Base-by-base conservation (phyloP, 2,888 invertebrate species). In the Dasypolia templi region DNA sequence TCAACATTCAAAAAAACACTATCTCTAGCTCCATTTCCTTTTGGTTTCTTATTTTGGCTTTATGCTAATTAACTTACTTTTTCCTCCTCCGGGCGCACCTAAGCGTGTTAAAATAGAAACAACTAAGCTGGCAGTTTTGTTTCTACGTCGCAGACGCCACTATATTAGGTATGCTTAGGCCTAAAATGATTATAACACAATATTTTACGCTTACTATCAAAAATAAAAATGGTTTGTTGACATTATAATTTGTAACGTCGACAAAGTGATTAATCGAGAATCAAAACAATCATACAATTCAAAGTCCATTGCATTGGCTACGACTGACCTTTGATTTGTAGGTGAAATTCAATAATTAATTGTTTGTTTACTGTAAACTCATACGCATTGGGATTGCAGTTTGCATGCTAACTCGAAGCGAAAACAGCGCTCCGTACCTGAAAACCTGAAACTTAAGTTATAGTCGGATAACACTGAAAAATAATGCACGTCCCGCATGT, bases 311-410 rank as follows among this genome's bases (percentile, higher is more conserved):
- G 12, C 32, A 59, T 59, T 39, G 19, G 12, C 29, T 58, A 11
- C 1, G 35, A 49, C 14, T 72, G 65, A 82, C 81, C 82, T 82
- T 82, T 82, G 84, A 66, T 66, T 76, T 68, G 6, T 73, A 66
- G 56, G 61, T 79, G 68, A 79, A 81, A 78, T 67, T 78, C 32
- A 49, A 53, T 63, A 55, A 56, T 56, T 55, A 55, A 64, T 76
- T 76, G 14, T 46, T 44, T 77, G 56, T 66, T 77, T 70, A 65
- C 26, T 29, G n/a, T 55, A 53, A n/a, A 64, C 61, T 44, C 77
- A 69, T 14, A 62, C 49, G 78, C 56, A 55, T 22, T 35, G 29
- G 59, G 46, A 44, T 56, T 65, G 66, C 53, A 80, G 79, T 80
- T 56, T 44, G 17, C 3, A 64, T 29, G 62, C 26, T 63, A 64